These are phyloP conservation scores for Balanococcus diminutus DNA, from an alignment of 2,888 invertebrate species.

Conservation along the genomic window DNA sequence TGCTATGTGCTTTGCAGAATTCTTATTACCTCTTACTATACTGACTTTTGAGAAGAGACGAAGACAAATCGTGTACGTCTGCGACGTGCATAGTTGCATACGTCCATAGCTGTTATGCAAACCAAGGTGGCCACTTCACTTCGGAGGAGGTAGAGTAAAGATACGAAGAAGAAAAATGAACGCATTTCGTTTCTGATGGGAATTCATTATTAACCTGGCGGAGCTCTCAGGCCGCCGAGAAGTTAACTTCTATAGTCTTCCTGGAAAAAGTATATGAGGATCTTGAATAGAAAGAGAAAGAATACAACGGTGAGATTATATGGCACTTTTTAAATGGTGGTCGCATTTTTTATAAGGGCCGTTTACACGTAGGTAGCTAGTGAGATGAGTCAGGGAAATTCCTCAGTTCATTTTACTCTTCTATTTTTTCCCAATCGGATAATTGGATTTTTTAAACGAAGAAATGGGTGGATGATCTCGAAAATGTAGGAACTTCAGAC, in stretches of 20 bases:
- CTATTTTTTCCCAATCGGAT: too few relatives aligned
- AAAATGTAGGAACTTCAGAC: not conserved
- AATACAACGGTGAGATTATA: not conserved
- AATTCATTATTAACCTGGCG: not conserved
- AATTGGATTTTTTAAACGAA: too few relatives aligned
- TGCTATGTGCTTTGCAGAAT: not conserved
- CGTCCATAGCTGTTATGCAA: not conserved
- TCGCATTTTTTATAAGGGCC: not conserved
- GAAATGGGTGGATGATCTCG: not conserved
- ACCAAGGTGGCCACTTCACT: not conserved
- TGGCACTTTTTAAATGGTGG: not conserved
- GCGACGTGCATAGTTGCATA: too few relatives aligned
- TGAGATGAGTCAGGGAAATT: too few relatives aligned
- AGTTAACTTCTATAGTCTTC: not conserved
- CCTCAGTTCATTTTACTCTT: too few relatives aligned
- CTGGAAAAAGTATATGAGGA: not conserved
- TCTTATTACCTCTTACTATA: too few relatives aligned
- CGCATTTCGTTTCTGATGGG: not conserved
- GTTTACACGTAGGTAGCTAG: not conserved
- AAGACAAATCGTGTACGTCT: too few relatives aligned
- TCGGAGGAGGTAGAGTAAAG: not conserved
- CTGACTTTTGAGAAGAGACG: too few relatives aligned
- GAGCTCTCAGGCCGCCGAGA: not conserved
- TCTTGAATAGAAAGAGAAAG: not conserved
- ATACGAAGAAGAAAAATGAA: not conserved